phyloP scores from a whole-genome alignment of 92 coral and sea anemone genomes.

The Zoanthus solanderi region DNA sequence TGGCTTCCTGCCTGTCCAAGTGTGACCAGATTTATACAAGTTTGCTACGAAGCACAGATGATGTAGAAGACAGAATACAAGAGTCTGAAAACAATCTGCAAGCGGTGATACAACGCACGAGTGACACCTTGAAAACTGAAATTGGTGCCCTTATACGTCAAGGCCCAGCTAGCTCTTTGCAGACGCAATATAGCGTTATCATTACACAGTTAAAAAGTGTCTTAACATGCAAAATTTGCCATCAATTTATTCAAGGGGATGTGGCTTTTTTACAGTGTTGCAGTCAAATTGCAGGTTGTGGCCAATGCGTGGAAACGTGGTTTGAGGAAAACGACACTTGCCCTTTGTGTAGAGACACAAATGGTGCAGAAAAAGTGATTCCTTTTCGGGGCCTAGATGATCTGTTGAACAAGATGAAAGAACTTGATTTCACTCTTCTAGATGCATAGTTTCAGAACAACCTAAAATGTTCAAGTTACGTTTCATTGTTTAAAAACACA shows the following conservation, averaged over 20 bases:
- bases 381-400: conserved; percentile 13
- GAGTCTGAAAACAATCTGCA: conserved; percentile 7
- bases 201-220: not conserved
- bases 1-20: not conserved
- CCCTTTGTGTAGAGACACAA: not conserved
- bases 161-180: not conserved
- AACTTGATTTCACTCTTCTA: not conserved
- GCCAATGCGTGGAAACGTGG: not conserved
- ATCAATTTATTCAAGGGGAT: not conserved
- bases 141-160: conserved; percentile 2
- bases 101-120: not conserved
- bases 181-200: not conserved
- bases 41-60: not conserved
- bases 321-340: conserved; percentile 11
- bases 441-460: not conserved
- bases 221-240: conserved; percentile 14
- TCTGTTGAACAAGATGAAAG: not conserved
- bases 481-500: not conserved
- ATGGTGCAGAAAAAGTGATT: not conserved
- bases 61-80: conserved; percentile 12
- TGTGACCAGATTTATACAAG: not conserved
- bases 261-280: conserved; percentile 6
- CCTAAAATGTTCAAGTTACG: not conserved
- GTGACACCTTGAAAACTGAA: not conserved
- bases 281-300: conserved; percentile 13